phyloP scores from a whole-genome alignment of 2,113 vertebrate genomes.

The Tylochromis polylepis region DNA sequence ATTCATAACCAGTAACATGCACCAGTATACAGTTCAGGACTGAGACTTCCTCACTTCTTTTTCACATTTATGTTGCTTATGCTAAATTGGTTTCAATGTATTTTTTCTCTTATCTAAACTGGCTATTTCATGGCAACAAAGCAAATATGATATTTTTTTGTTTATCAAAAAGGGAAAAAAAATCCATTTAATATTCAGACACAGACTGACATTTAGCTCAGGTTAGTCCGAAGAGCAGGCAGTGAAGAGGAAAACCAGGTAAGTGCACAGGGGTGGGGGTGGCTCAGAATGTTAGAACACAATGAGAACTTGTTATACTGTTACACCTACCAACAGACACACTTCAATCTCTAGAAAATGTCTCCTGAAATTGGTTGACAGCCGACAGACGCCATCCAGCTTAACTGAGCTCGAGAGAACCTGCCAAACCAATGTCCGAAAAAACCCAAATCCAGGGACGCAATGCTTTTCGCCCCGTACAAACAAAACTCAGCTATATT shows the following conservation, averaged over 20 bases:
- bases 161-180: background rate
- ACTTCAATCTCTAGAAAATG: background rate
- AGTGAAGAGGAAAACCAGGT: background rate
- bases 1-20: background rate
- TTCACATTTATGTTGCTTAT: background rate
- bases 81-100: background rate
- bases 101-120: background rate
- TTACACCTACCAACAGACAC: background rate
- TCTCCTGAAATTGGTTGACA: background rate
- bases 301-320: background rate
- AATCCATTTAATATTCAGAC: background rate
- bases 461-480: background rate
- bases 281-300: background rate
- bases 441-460: background rate
- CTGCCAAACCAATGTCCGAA: background rate
- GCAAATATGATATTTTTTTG: background rate
- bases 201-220: background rate
- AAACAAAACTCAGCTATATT: background rate
- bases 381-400: background rate
- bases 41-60: background rate
- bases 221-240: background rate
- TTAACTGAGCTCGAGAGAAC: background rate
- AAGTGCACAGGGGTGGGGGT: background rate
- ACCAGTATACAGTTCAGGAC: background rate
- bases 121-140: background rate